These are phyloP conservation scores for Drosophila bipectinata DNA, from an alignment of 1,140 invertebrate genomes.

Conservation along the genomic window DNA sequence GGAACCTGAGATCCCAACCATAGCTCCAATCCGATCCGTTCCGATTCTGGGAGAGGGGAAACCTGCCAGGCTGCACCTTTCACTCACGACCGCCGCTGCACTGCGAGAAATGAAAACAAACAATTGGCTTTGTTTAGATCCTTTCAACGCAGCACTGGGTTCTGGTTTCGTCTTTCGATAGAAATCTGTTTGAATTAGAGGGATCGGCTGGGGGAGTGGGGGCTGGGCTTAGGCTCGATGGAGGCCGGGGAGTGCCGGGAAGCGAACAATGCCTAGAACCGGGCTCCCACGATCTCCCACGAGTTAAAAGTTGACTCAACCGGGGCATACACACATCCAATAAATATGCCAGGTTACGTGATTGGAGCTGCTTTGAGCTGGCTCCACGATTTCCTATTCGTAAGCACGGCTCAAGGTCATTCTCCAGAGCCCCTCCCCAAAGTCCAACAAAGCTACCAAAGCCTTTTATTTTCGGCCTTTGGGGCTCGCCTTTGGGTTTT, in stretches of 20 bases:
- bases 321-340: neutral
- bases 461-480: neutral
- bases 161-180: neutral
- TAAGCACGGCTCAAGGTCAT: slow-evolving; percentile 40
- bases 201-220: slow-evolving; percentile 7
- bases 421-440: slow-evolving; percentile 11
- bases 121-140: neutral
- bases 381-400: slow-evolving; percentile 28
- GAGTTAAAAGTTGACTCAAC: slow-evolving; percentile 1
- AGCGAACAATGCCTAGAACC: slow-evolving; percentile 16
- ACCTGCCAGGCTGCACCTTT: slow-evolving; percentile 27
- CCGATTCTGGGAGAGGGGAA: neutral
- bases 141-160: neutral
- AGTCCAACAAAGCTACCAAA: slow-evolving; percentile 20
- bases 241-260: slow-evolving; percentile 2
- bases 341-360: slow-evolving; percentile 19
- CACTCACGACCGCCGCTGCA: slow-evolving; percentile 25
- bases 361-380: slow-evolving; percentile 20
- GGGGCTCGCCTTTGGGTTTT: neutral
- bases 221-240: slow-evolving; percentile 15
- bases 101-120: neutral
- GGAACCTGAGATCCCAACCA: slow-evolving; percentile 2
- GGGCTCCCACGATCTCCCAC: slow-evolving; percentile 7
- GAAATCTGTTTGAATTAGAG: neutral
- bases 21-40: neutral